Evolutionary conservation across 1,140 invertebrate species (phyloP).

Genomic region (Papilio machaon): DNA sequence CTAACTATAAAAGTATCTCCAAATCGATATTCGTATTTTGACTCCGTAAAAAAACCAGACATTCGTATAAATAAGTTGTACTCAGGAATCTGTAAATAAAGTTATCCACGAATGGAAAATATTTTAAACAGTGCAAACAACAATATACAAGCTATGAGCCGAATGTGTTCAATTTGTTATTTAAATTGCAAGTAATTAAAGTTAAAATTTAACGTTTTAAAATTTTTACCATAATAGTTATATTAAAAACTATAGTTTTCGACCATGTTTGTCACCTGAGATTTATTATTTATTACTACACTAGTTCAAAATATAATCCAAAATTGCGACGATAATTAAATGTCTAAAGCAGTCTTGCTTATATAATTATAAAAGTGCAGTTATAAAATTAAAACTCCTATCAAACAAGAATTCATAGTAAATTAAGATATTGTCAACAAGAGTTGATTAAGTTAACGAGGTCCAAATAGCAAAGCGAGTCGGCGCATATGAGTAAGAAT

Average conservation of each 20-base stretch:
- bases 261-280: not conserved
- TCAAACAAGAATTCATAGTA: not conserved
- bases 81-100: not conserved
- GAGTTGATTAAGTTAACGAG: constrained; percentile 13
- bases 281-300: not conserved
- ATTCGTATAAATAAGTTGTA: not conserved
- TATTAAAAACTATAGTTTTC: not conserved
- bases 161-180: constrained; percentile 17
- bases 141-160: not conserved
- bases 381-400: not conserved
- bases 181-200: constrained; percentile 19
- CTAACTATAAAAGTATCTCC: too few species aligned
- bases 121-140: constrained; percentile 12
- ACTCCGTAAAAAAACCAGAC: not conserved
- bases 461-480: not conserved
- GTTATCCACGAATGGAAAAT: not conserved
- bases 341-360: not conserved
- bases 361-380: too few species aligned
- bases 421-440: constrained; percentile 16
- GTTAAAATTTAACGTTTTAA: not conserved
- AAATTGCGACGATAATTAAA: not conserved
- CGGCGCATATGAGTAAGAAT: not conserved
- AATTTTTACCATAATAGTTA: not conserved
- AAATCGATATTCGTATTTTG: too few species aligned
- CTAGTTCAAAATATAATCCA: not conserved